Conservation (phyloP, 2,797 vertebrate species). For the Columba guinea region DNA sequence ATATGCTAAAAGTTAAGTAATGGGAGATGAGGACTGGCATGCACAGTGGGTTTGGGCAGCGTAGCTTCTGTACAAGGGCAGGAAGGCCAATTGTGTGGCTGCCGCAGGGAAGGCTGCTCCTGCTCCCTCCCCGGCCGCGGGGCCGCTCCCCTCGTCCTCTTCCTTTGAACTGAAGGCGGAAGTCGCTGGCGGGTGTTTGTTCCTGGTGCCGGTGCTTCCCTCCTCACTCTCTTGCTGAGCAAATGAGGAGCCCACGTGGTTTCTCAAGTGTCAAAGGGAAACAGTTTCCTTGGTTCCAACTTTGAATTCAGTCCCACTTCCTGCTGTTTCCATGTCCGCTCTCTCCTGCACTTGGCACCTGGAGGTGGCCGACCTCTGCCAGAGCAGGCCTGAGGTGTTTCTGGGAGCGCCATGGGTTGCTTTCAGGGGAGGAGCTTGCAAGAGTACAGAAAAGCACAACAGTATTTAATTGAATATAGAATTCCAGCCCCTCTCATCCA, state of each 20-base stretch:
- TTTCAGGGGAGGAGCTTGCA: background rate
- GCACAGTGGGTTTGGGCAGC: accelerated
- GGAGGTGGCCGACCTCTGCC: background rate
- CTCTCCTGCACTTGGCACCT: background rate
- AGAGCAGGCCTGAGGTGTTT: background rate
- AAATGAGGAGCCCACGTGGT: background rate
- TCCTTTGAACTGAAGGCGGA: background rate
- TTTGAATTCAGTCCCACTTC: background rate
- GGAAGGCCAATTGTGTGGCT: background rate
- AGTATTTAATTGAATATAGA: background rate
- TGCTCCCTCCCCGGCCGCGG: background rate
- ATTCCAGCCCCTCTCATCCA: background rate
- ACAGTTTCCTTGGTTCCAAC: background rate
- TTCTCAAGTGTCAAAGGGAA: background rate
- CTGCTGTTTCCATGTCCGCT: background rate
- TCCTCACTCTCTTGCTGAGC: background rate
- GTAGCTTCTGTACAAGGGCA: background rate
- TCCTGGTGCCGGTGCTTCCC: background rate
- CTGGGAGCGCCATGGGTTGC: background rate
- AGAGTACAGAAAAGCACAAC: background rate
- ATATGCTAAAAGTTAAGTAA: background rate
- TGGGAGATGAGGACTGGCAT: accelerated
- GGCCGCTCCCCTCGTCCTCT: background rate
- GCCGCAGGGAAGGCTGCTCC: background rate
- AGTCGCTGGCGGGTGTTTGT: background rate